These are phyloP conservation scores for Calephelis virginiensis DNA, from an alignment of 1,140 invertebrate genomes.

Conservation along the genomic window DNA sequence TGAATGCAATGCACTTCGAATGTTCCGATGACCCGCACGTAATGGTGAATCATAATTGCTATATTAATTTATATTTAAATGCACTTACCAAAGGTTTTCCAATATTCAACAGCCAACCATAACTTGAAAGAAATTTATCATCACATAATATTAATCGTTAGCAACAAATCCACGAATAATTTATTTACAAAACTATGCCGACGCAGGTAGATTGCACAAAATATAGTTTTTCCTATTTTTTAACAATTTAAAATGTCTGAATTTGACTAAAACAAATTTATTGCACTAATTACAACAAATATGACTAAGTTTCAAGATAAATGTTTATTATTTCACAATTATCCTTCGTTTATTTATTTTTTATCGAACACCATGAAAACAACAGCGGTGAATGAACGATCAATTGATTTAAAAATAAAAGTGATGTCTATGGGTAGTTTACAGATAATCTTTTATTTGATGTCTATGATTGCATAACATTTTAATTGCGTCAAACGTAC, in stretches of 20 bases:
- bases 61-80: constrained; percentile 35
- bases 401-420: constrained; percentile 73
- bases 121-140: constrained; percentile 12
- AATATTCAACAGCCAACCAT: constrained; percentile 9
- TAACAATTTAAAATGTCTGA: constrained; percentile 27
- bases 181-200: constrained; percentile 21
- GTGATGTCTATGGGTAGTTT: constrained; percentile 49
- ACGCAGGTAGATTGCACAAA: constrained; percentile 71
- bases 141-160: constrained; percentile 7
- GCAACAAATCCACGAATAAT: constrained; percentile 18
- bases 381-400: constrained; percentile 77
- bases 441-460: constrained; percentile 6
- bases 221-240: constrained; percentile 35
- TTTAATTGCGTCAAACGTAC: no score
- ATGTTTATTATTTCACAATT: constrained; percentile 62
- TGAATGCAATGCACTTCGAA: constrained; percentile 1
- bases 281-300: constrained; percentile 55
- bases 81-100: constrained; percentile 60
- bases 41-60: constrained; percentile 40
- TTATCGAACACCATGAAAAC: constrained; percentile 74
- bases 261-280: constrained; percentile 49
- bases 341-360: constrained; percentile 72
- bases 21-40: constrained; percentile 17
- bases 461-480: neutral
- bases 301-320: constrained; percentile 37